Evolutionary conservation across 1,140 invertebrate genomes (phyloP), one percentile per base, ranked within the genome.

Genomic region (Wiebesia pumilae): DNA sequence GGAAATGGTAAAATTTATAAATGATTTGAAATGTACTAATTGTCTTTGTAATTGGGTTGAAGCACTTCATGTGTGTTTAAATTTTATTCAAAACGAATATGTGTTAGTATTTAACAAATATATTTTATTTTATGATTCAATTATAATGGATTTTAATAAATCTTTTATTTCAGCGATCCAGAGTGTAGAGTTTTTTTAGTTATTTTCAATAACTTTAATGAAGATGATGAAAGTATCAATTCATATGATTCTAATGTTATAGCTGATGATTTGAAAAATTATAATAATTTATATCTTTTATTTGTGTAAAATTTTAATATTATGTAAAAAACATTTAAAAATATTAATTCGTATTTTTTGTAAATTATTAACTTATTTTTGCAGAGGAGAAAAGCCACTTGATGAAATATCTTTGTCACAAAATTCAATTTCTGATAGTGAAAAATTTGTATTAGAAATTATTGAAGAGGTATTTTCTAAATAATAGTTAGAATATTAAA

Each of bases 11-110:
- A 85, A 89, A 58, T 89, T 87, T 40, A 79, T 91, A 27, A 73
- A 88, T 43, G 73, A 78, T n/a, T 79, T 91, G 27, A 3, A 87
- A 71, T 7, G 30, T 19, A 88, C 87, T 35, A 83, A 83, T 43
- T 43, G 88, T 51, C 69, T n/a, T 81, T 88, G 51, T 33, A 89
- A 90, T 80, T 92, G 91, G 90, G 82, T 89, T 33, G 87, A 90
- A 62, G 90, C 75, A 47, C 75, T 92, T 58, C 3, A 62, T 33
- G 88, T 85, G 10, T 84, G 86, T n/a, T 14, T 90, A 0, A 73
- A 88, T 62, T 88, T 89, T 62, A 87, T 91, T 0, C 40, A 85
- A 62, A 27, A 43, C 19, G 89, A 91, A 89, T 81, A 78, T 33
- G 3, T 75, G 90, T 90, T 38, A 40, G 69, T 75, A 62, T 75